Evolutionary conservation across 2,113 vertebrate species (phyloP).

Genomic region (Vimba vimba): DNA sequence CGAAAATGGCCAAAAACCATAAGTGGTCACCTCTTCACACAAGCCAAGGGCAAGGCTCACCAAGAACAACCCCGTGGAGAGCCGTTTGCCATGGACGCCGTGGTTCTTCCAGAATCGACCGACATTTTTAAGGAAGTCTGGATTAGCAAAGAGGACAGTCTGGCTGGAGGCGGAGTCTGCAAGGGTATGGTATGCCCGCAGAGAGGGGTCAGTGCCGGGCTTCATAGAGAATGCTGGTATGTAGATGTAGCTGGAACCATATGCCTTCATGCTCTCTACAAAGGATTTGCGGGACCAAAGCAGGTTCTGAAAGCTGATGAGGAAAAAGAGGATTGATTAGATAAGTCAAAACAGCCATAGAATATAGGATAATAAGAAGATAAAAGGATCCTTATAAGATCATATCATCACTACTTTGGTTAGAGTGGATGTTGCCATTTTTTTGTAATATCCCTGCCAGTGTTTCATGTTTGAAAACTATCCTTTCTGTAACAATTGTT

Average conservation of each 20-base stretch:
- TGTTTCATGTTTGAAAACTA: not conserved
- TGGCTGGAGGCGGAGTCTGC: conserved; percentile 86
- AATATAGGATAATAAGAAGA: too few relatives aligned
- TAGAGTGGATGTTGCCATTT: too few relatives aligned
- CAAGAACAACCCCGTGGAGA: conserved; percentile 94
- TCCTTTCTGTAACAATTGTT: not conserved
- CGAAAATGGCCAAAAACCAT: conserved; percentile 96
- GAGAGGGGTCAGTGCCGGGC: conserved; percentile 86
- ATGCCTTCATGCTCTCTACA: conserved; percentile 90
- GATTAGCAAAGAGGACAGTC: conserved; percentile 92
- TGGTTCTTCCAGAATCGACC: conserved; percentile 92
- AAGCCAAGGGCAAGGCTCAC: conserved; percentile 91
- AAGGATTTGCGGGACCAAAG: conserved; percentile 93
- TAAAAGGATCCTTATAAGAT: too few relatives aligned
- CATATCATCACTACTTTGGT: too few relatives aligned
- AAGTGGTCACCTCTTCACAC: conserved; percentile 91
- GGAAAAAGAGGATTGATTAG: not conserved
- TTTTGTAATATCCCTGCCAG: too few relatives aligned
- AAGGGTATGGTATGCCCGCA: conserved; percentile 88
- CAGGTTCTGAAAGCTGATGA: conserved; percentile 89
- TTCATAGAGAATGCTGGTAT: conserved; percentile 98
- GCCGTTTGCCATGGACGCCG: conserved; percentile 87
- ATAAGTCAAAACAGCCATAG: too few relatives aligned
- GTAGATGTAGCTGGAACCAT: conserved; percentile 93
- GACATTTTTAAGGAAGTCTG: conserved; percentile 87